Percentiles rank a stretch among this genome's conserved stretches.
phyloP scores from a whole-genome alignment of 2,888 invertebrate species.

The Amorpha juglandis region DNA sequence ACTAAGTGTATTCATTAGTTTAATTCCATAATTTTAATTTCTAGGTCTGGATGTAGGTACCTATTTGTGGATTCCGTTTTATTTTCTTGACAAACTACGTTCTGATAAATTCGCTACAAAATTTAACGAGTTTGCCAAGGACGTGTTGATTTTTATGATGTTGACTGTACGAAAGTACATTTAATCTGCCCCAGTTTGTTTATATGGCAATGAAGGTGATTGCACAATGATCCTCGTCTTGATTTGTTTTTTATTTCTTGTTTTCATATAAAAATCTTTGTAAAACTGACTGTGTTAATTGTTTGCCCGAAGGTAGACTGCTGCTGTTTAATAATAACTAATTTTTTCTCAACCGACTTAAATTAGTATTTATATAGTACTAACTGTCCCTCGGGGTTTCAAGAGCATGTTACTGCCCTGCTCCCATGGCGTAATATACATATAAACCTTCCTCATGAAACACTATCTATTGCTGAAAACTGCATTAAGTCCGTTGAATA shows the following conservation, averaged over 20 bases:
- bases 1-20: too few relatives aligned
- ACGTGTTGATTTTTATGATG: constrained; percentile 19
- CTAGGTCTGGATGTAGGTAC: neutral
- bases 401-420: too few relatives aligned
- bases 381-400: too few relatives aligned
- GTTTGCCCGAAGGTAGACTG: neutral
- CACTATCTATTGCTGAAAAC: too few relatives aligned
- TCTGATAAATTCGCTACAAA: neutral
- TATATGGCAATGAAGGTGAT: constrained; percentile 8
- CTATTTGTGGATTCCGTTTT: neutral
- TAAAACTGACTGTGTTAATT: neutral
- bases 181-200: constrained; percentile 16
- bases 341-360: too few relatives aligned
- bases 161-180: constrained; percentile 17
- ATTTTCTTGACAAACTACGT: neutral
- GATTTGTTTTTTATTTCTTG: neutral
- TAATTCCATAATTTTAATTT: too few relatives aligned
- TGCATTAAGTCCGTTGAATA: too few relatives aligned
- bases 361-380: too few relatives aligned
- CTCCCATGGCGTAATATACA: too few relatives aligned
- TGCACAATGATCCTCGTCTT: constrained; percentile 3
- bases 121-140: constrained; percentile 16
- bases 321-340: too few relatives aligned
- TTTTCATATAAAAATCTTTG: neutral
- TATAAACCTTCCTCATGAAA: too few relatives aligned